These are phyloP conservation scores for Drosophila colorata DNA, from an alignment of 2,888 invertebrate species.

Conservation along the genomic window DNA sequence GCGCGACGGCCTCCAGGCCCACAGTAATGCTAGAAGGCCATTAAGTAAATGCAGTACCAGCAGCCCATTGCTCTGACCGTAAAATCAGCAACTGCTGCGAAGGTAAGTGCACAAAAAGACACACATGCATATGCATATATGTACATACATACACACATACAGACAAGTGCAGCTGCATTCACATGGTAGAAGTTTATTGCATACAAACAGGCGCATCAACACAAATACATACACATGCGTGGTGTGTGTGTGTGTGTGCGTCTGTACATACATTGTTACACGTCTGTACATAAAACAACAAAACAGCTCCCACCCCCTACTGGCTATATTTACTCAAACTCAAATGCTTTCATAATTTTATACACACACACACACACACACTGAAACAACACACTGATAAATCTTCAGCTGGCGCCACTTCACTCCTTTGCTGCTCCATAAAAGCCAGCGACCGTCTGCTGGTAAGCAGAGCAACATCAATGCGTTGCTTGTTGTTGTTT, in stretches of 20 bases:
- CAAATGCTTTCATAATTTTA: conserved; percentile 74
- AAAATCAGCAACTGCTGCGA: conserved; percentile 45
- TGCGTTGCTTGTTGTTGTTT: conserved; percentile 72
- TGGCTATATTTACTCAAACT: conserved; percentile 65
- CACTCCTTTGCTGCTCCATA: conserved; percentile 65
- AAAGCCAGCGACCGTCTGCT: conserved; percentile 62
- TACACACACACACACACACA: conserved; percentile 19
- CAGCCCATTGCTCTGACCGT: conserved; percentile 25
- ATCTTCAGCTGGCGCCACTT: conserved; percentile 77
- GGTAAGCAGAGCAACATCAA: conserved; percentile 58
- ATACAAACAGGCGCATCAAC: conserved; percentile 28
- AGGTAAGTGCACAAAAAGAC: conserved; percentile 50
- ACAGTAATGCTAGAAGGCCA: conserved; percentile 50
- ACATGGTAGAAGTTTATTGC: conserved; percentile 14
- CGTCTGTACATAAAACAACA: conserved; percentile 36
- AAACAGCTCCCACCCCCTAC: conserved; percentile 52
- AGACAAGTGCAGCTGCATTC: conserved; percentile 7
- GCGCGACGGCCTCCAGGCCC: conserved; percentile 20
- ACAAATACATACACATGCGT: background rate
- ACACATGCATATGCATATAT: conserved; percentile 8
- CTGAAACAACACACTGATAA: conserved; percentile 52
- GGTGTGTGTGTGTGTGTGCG: background rate
- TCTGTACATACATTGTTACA: conserved; percentile 18
- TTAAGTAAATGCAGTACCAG: conserved; percentile 56
- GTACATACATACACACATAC: conserved; percentile 4